phyloP scores from a whole-genome alignment of 2,888 invertebrate species.

The Maniola hyperantus region DNA sequence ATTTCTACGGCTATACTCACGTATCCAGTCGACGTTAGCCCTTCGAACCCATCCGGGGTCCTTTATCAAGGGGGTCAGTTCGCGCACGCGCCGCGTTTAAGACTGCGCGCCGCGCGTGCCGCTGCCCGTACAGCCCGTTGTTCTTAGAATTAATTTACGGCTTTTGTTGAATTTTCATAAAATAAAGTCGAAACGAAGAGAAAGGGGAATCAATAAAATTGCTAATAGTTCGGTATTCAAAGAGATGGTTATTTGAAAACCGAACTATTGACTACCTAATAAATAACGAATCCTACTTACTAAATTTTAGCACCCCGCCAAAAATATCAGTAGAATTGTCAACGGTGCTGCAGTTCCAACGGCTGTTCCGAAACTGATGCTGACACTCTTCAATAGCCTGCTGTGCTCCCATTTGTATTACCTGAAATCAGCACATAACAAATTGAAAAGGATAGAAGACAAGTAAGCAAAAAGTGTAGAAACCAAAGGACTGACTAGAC shows the following conservation, averaged over 20 bases:
- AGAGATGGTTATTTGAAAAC: background rate
- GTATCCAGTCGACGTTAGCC: too few species aligned
- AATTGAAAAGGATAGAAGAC: background rate
- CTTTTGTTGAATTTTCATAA: background rate
- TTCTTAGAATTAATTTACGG: background rate
- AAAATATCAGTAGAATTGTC: slow-evolving; percentile 90
- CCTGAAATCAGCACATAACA: slow-evolving; percentile 73
- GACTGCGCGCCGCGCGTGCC: too few species aligned
- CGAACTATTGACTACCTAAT: background rate
- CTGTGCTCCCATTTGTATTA: slow-evolving; percentile 90
- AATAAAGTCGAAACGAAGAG: too few species aligned
- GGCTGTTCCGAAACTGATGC: slow-evolving; percentile 91
- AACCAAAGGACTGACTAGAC: too few species aligned
- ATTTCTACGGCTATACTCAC: too few species aligned
- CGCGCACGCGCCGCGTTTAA: too few species aligned
- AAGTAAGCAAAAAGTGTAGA: too few species aligned
- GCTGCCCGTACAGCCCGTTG: too few species aligned
- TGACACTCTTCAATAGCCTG: slow-evolving; percentile 95
- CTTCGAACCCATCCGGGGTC: too few species aligned
- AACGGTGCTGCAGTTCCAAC: slow-evolving; percentile 94
- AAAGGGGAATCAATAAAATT: too few species aligned
- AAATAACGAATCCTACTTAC: slow-evolving; percentile 83
- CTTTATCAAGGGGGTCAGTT: too few species aligned
- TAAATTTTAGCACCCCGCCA: slow-evolving; percentile 91
- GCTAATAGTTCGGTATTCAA: too few species aligned